phyloP scores from a whole-genome alignment of 2,797 vertebrate species.

The Spea hammondii region DNA sequence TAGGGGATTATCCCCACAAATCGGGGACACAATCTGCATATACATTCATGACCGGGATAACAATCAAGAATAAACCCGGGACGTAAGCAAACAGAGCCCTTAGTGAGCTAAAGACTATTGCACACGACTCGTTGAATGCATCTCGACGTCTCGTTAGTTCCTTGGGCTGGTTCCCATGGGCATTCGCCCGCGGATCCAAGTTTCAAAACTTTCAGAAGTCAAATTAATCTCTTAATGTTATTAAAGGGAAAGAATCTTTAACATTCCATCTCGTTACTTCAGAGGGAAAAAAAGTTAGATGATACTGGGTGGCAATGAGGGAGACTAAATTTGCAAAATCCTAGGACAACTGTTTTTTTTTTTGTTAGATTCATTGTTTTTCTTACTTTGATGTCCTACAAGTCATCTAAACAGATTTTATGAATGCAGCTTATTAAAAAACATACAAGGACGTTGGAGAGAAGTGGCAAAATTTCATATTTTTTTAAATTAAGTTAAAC shows the following conservation, averaged over 20 bases:
- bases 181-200: constrained; percentile 11
- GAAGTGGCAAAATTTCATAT: too few species aligned
- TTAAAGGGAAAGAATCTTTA: constrained; percentile 35
- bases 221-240: constrained; percentile 52
- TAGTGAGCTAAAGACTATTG: constrained; percentile 31
- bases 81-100: constrained; percentile 41
- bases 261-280: constrained; percentile 19
- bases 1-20: constrained; percentile 50
- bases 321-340: not conserved
- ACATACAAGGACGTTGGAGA: too few species aligned
- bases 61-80: constrained; percentile 39
- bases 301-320: constrained; percentile 39
- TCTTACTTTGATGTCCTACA: too few species aligned
- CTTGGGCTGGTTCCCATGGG: constrained; percentile 42
- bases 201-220: constrained; percentile 37
- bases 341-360: not conserved
- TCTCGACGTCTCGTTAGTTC: constrained; percentile 36
- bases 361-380: not conserved
- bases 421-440: too few species aligned
- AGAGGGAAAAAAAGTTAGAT: constrained; percentile 19
- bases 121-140: constrained; percentile 42
- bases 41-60: constrained; percentile 51
- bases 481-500: too few species aligned
- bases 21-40: constrained; percentile 51
- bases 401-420: too few species aligned